Conservation (phyloP, 2,797 vertebrate genomes). For the Spondyliosoma cantharus region DNA sequence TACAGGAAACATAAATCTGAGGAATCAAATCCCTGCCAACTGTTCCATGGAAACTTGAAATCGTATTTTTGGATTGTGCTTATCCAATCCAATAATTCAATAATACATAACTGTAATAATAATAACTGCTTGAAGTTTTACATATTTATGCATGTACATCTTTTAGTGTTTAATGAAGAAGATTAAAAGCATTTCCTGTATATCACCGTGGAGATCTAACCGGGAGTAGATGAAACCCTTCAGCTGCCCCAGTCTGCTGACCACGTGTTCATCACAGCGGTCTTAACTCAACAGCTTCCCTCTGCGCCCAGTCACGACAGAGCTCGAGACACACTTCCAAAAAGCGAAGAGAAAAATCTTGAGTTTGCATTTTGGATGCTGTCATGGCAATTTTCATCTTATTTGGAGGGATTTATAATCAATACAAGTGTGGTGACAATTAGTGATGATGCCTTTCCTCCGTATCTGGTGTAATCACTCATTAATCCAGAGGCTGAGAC, state of each 20-base stretch:
- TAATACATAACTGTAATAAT: too few species aligned
- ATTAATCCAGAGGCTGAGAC: constrained; percentile 23
- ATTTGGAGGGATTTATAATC: constrained; percentile 28
- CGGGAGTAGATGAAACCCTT: constrained; percentile 4
- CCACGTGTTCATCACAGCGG: constrained; percentile 55
- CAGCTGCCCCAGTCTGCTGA: constrained; percentile 43
- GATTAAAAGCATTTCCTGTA: constrained; percentile 4
- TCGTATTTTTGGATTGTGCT: too few species aligned
- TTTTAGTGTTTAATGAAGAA: constrained; percentile 7
- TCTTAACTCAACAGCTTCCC: constrained; percentile 17
- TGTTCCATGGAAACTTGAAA: too few species aligned
- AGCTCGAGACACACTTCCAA: neutral
- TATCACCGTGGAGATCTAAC: constrained; percentile 6
- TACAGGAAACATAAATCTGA: too few species aligned
- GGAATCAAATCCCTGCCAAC: too few species aligned
- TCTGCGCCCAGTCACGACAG: constrained; percentile 30
- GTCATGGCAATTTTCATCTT: constrained; percentile 5
- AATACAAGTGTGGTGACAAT: constrained; percentile 41
- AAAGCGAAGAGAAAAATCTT: neutral
- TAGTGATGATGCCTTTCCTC: constrained; percentile 34
- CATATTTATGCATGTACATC: neutral
- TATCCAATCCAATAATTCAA: too few species aligned
- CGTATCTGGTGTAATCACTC: constrained; percentile 33
- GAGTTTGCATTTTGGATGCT: constrained; percentile 7
- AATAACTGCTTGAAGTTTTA: neutral